Evolutionary conservation across 2,113 vertebrate species (phyloP), one percentile per base, ranked within the genome.

Genomic region (Papio anubis): DNA sequence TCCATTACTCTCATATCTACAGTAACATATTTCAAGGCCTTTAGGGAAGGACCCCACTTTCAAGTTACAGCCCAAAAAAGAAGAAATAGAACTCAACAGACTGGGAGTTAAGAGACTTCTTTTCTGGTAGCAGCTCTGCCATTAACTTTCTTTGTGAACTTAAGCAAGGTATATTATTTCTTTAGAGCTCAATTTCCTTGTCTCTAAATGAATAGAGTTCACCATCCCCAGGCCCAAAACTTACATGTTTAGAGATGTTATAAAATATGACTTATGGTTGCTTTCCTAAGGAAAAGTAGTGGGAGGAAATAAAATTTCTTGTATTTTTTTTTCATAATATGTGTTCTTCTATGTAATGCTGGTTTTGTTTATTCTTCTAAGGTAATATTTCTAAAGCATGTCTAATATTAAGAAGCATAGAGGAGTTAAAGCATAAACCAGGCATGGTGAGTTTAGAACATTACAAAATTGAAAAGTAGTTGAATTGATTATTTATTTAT

Each of bases 371-470:
- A 73, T 16, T 88, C 82, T 96, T 91, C 96, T 88, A 96, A 99
- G 99, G 99, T 98, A 99, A 99, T 78, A 99, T 99, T 88, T 99
- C 99, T 72, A 99, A 99, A 99, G 99, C 99, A 30, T 99, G 99
- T 95, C 99, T 99, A 97, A 99, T 99, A 94, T 95, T 99, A 96
- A 99, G 98, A 98, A 99, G 99, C 68, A 99, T 99, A 98, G 99
- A 99, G 97, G 99, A 99, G 90, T 99, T 99, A 97, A 99, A 99
- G 98, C 99, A 99, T 98, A 99, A 99, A 98, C 99, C 99, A 98
- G 99, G 99, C 98, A 99, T 99, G 99, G 99, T 99, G 76, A 99
- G 99, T 98, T 88, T 88, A 88, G 96, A 89, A 30, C 90, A 73
- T 61, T 86, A 17, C 11, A 92, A 83, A 80, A 70, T 17, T 75